A percentile compares a stretch with the other conserved stretches of the same genome.
These are phyloP conservation scores for Albula glossodonta DNA, from an alignment of 2,113 vertebrate species.

Conservation along the genomic window DNA sequence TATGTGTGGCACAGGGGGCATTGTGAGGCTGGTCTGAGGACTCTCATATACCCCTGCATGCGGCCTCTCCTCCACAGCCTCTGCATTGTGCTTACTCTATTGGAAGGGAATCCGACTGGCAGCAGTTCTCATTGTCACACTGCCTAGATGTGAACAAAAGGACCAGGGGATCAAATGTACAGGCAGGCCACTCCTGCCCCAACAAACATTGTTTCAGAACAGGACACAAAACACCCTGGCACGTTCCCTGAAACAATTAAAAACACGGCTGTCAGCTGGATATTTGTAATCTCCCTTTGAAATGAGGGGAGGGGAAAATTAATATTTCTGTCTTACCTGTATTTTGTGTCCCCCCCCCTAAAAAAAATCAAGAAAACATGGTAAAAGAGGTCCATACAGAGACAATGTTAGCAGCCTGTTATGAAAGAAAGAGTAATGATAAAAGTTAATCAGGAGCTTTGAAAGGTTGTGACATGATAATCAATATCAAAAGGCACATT, in stretches of 20 bases:
- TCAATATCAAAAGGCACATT: too few relatives aligned
- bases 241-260: constrained; percentile 46
- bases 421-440: too few relatives aligned
- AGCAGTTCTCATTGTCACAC: constrained; percentile 72
- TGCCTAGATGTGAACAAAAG: constrained; percentile 52
- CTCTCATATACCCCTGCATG: not conserved
- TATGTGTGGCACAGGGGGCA: too few relatives aligned
- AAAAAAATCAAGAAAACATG: constrained; percentile 18
- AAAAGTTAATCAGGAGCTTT: too few relatives aligned
- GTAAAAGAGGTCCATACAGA: not conserved
- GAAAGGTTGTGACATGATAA: too few relatives aligned
- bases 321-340: constrained; percentile 18
- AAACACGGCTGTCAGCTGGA: constrained; percentile 52
- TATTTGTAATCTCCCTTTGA: not conserved
- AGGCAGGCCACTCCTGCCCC: constrained; percentile 35
- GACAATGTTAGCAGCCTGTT: not conserved
- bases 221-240: constrained; percentile 22
- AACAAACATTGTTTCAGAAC: constrained; percentile 46
- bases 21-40: not conserved
- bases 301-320: not conserved
- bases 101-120: constrained; percentile 68
- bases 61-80: constrained; percentile 39
- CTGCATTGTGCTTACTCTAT: constrained; percentile 64
- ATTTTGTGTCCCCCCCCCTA: not conserved
- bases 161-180: constrained; percentile 56